phyloP scores from a whole-genome alignment of 2,797 vertebrate genomes.

The Molossus alvarezi region DNA sequence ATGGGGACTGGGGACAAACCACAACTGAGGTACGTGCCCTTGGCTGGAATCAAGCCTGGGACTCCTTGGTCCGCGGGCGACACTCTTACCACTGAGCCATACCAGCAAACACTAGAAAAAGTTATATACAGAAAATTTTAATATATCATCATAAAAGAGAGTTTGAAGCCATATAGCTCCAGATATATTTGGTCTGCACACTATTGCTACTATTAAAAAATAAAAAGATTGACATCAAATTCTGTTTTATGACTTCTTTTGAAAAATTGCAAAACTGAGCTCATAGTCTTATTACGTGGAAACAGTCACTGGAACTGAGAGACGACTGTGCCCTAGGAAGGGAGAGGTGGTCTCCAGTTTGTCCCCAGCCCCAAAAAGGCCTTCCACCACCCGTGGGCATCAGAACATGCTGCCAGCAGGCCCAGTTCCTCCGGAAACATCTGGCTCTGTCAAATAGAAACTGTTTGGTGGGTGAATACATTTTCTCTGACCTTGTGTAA shows the following conservation, averaged over 20 bases:
- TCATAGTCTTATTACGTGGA: neutral
- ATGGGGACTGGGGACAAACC: too few species aligned
- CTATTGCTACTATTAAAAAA: neutral
- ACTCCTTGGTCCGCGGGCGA: too few species aligned
- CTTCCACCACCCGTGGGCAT: neutral
- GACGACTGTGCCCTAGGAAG: neutral
- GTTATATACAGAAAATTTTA: neutral
- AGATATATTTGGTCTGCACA: neutral
- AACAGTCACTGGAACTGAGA: neutral
- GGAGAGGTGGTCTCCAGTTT: neutral
- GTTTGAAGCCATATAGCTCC: neutral
- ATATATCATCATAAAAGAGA: neutral
- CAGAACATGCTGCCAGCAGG: neutral
- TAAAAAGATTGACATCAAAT: neutral
- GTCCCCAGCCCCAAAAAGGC: neutral
- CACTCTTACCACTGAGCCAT: too few species aligned
- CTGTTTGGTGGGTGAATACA: neutral
- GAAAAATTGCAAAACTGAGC: neutral
- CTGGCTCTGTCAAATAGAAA: neutral
- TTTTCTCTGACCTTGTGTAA: neutral
- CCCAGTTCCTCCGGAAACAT: neutral
- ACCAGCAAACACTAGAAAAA: neutral
- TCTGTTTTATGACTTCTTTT: neutral
- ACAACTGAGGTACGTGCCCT: too few species aligned
- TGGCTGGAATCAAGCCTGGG: too few species aligned